These are phyloP conservation scores for Asbolus verrucosus DNA, from an alignment of 1,140 invertebrate genomes.

Conservation along the genomic window DNA sequence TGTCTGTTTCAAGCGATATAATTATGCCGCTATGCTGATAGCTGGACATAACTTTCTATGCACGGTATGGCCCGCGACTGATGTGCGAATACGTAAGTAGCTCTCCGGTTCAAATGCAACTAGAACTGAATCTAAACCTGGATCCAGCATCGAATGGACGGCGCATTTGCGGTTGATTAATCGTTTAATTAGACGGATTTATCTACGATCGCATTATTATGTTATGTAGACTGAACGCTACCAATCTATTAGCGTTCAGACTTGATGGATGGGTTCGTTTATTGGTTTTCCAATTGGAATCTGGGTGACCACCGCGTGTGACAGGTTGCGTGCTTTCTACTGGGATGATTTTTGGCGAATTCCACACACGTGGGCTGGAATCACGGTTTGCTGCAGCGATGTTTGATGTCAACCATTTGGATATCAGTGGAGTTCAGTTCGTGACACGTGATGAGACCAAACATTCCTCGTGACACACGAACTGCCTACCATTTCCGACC, in stretches of 20 bases:
- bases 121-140: too few species aligned
- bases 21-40: constrained; percentile 45
- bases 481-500: constrained; percentile 44
- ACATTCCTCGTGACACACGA: constrained; percentile 44
- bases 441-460: constrained; percentile 47
- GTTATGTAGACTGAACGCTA: constrained; percentile 21
- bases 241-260: constrained; percentile 27
- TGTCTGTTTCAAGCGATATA: constrained; percentile 48
- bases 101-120: too few species aligned
- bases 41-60: constrained; percentile 49
- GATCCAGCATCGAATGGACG: too few species aligned
- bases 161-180: constrained; percentile 30
- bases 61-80: constrained; percentile 6
- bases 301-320: too few species aligned
- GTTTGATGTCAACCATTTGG: constrained; percentile 42
- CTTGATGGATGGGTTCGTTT: constrained; percentile 16
- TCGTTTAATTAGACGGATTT: constrained; percentile 32
- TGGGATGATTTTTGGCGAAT: constrained; percentile 21
- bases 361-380: constrained; percentile 37
- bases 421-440: constrained; percentile 41
- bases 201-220: constrained; percentile 33
- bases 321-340: neutral
- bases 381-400: constrained; percentile 33
- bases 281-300: too few species aligned
- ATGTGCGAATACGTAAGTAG: constrained; percentile 44